These are phyloP conservation scores for Dendronephthya gigantea DNA, from an alignment of 64 coral and sea anemone species.

Conservation along the genomic window DNA sequence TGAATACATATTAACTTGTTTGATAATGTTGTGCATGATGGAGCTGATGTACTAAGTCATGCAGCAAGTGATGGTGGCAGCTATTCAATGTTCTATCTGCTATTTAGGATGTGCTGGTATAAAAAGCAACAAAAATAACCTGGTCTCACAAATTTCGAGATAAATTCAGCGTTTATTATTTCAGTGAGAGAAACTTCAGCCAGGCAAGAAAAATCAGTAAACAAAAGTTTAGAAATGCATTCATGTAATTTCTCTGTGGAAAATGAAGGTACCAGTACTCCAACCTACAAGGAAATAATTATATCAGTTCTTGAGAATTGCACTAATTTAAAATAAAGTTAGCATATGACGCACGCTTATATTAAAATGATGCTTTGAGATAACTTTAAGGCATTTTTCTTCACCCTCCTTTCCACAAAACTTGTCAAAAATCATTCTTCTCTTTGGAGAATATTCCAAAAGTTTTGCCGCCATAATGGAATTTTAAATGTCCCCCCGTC, in stretches of 20 bases:
- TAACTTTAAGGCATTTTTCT: background rate
- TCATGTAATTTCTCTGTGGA: background rate
- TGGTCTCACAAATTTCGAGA: background rate
- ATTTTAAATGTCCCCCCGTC: background rate
- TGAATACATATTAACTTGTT: too few species aligned
- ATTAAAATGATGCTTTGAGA: background rate
- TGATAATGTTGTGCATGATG: too few species aligned
- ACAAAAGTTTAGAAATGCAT: background rate
- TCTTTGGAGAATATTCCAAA: background rate
- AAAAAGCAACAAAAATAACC: background rate
- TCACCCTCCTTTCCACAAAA: background rate
- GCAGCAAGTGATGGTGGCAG: too few species aligned
- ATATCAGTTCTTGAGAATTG: background rate
- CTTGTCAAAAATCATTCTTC: constrained; percentile 5
- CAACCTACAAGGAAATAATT: background rate
- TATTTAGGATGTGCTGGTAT: too few species aligned
- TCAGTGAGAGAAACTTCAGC: background rate
- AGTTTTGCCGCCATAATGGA: background rate
- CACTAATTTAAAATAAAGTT: background rate
- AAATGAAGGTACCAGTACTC: background rate
- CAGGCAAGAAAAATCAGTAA: background rate
- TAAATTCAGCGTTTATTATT: background rate
- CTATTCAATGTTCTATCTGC: too few species aligned
- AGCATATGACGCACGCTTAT: background rate
- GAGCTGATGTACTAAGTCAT: too few species aligned